Evolutionary conservation across 2,113 vertebrate species (phyloP).

Genomic region (Balaenoptera acutorostrata): DNA sequence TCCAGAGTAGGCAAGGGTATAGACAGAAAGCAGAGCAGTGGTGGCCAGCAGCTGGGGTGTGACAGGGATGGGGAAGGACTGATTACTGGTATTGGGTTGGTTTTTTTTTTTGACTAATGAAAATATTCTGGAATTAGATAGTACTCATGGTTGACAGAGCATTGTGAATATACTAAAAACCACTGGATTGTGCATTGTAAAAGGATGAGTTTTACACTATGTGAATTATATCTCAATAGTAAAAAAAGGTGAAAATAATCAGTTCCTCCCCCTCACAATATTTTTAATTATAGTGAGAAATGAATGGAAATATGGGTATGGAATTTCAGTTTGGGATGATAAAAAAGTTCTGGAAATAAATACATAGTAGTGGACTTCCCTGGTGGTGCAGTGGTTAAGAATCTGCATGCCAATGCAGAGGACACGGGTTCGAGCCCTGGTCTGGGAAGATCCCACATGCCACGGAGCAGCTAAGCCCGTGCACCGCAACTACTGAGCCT

Average conservation of each 20-base stretch:
- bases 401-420: too few relatives aligned
- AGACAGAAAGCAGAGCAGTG: background rate
- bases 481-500: too few relatives aligned
- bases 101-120: background rate
- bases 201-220: background rate
- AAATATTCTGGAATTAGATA: background rate
- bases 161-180: too few relatives aligned
- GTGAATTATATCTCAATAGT: background rate
- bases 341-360: background rate
- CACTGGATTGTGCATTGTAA: background rate
- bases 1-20: background rate
- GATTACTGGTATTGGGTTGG: background rate
- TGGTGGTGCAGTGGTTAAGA: too few relatives aligned
- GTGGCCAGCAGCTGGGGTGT: background rate
- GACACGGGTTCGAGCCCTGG: too few relatives aligned
- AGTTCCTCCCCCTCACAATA: background rate
- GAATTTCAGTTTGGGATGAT: background rate
- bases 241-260: background rate
- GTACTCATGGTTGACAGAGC: background rate
- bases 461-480: too few relatives aligned
- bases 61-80: fast-evolving
- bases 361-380: too few relatives aligned
- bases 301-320: background rate
- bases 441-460: too few relatives aligned
- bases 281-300: background rate